A percentile compares a stretch with the other conserved stretches of the same genome.
These are phyloP conservation scores for Petrocephalus zakoni DNA, from an alignment of 2,113 vertebrate genomes.

Conservation along the genomic window DNA sequence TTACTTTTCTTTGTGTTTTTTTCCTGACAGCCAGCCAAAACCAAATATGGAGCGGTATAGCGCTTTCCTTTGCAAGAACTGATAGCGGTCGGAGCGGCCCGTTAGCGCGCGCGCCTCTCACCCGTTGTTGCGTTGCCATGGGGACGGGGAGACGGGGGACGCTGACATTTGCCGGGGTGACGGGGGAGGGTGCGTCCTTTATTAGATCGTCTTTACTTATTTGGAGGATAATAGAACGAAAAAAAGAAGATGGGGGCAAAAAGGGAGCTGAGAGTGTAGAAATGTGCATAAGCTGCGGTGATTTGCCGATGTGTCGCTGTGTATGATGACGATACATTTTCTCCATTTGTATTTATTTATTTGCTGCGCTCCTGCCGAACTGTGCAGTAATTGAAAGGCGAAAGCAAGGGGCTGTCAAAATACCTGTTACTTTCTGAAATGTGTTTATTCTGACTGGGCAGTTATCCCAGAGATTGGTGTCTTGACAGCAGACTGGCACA, in stretches of 20 bases:
- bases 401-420: background rate
- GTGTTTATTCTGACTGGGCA: background rate
- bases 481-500: background rate
- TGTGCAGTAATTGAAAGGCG: background rate
- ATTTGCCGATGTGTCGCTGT: background rate
- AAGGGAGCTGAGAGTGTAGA: background rate
- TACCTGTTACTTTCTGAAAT: background rate
- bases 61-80: conserved; percentile 45
- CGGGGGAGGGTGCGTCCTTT: background rate
- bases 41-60: conserved; percentile 55
- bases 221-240: background rate
- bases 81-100: conserved; percentile 52
- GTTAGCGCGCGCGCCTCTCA: conserved; percentile 50
- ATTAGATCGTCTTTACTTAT: background rate
- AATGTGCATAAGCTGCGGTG: background rate
- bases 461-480: background rate
- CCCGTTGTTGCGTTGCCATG: conserved; percentile 53
- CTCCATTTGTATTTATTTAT: background rate
- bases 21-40: conserved; percentile 47
- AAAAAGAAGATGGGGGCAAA: background rate
- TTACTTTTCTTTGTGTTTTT: conserved; percentile 27
- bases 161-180: conserved; percentile 32
- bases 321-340: background rate
- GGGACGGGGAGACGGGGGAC: conserved; percentile 45
- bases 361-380: background rate